Percentiles rank a stretch among this genome's conserved stretches.
phyloP scores from a whole-genome alignment of 2,888 invertebrate species.

The Noctua comes region DNA sequence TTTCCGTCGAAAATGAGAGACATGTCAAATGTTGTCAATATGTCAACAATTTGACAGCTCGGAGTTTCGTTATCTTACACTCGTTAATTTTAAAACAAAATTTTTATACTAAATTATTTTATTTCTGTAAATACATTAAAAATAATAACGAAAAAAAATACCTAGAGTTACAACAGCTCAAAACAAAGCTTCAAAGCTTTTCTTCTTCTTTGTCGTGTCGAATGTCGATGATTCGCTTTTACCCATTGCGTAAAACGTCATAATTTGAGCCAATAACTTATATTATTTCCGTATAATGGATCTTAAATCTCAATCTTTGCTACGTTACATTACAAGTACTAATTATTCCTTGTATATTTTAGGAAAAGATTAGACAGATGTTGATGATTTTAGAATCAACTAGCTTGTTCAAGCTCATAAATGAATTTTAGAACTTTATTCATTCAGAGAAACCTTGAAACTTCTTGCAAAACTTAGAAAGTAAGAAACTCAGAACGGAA shows the following conservation, averaged over 20 bases:
- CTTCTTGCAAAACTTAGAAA: background rate
- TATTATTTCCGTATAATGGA: background rate
- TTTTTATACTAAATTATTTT: background rate
- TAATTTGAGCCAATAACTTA: background rate
- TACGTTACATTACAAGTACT: background rate
- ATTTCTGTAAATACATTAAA: background rate
- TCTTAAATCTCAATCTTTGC: background rate
- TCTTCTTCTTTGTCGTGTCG: background rate
- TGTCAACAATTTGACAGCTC: slow-evolving; percentile 1
- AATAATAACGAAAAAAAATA: background rate
- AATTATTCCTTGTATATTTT: background rate
- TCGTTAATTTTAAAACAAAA: background rate
- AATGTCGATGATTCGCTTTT: background rate
- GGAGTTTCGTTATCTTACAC: background rate
- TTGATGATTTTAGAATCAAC: background rate
- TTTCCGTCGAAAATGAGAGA: slow-evolving; percentile 66
- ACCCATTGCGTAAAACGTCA: no score
- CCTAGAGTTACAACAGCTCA: background rate
- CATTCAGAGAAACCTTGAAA: background rate
- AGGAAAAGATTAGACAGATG: background rate
- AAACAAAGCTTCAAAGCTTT: background rate
- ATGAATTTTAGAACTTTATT: background rate
- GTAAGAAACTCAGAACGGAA: slow-evolving; percentile 59
- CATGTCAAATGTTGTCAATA: background rate
- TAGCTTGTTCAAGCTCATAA: background rate